A percentile compares a stretch with the other conserved stretches of the same genome.
Conservation (phyloP, 2,888 invertebrate species). For the Aphodius granarius region DNA sequence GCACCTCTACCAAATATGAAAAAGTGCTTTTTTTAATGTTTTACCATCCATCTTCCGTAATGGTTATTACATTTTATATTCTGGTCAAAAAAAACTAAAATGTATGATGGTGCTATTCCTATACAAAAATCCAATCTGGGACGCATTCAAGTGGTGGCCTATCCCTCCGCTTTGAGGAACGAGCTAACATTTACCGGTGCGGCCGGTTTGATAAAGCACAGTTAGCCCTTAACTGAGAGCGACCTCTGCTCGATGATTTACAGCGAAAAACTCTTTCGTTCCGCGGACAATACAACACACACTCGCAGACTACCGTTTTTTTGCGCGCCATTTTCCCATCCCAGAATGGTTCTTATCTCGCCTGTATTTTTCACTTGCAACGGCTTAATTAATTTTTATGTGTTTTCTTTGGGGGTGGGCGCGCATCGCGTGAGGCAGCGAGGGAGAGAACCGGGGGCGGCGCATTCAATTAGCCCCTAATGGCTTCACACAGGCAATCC, state of each 20-base stretch:
- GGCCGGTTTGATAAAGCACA: background rate
- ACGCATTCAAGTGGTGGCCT: background rate
- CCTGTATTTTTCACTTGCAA: slow-evolving; percentile 14
- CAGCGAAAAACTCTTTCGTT: background rate
- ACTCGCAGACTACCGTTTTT: background rate
- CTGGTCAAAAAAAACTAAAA: background rate
- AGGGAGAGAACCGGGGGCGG: background rate
- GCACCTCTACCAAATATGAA: too few relatives aligned
- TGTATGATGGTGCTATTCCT: background rate
- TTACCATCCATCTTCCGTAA: too few relatives aligned
- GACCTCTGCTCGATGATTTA: background rate
- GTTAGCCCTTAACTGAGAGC: background rate
- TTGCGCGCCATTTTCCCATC: background rate
- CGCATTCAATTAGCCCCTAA: background rate
- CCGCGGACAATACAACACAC: background rate
- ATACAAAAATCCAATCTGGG: background rate
- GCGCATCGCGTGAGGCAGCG: background rate
- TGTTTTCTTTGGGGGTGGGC: slow-evolving; percentile 3
- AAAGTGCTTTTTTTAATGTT: too few relatives aligned
- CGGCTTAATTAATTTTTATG: slow-evolving; percentile 12
- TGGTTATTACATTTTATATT: background rate
- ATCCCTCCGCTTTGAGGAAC: background rate
- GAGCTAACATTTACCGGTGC: background rate
- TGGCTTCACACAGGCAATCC: background rate
- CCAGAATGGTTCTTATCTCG: background rate